Conservation (phyloP, 1,140 invertebrate genomes). For the Acromyrmex heyeri region DNA sequence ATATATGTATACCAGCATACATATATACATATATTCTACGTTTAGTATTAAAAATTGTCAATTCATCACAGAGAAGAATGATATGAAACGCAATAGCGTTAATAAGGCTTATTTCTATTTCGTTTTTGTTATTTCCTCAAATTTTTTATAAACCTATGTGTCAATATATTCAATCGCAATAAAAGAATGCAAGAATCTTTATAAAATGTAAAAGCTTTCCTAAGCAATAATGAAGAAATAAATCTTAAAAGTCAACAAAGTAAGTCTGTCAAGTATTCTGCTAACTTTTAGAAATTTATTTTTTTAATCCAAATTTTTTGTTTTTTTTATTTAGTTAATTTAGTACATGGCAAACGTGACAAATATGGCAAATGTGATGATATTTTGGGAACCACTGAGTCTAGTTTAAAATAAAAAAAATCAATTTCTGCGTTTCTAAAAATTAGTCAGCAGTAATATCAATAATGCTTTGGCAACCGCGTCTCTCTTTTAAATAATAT, state of each 20-base stretch:
- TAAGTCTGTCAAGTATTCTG: neutral
- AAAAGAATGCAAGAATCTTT: neutral
- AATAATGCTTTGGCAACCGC: conserved; percentile 5
- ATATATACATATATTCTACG: neutral
- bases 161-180: neutral
- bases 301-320: neutral
- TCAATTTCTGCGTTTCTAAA: neutral
- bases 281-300: conserved; percentile 6
- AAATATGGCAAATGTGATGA: neutral
- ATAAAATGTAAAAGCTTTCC: conserved; percentile 5
- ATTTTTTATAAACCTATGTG: neutral
- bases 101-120: conserved; percentile 1
- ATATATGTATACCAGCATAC: too few species aligned
- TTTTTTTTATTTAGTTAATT: neutral
- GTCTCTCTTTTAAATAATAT: conserved; percentile 28
- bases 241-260: neutral
- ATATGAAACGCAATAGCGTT: neutral
- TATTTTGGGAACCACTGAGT: neutral
- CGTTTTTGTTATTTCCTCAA: neutral
- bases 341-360: neutral
- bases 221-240: conserved; percentile 25
- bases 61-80: conserved; percentile 5
- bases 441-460: neutral
- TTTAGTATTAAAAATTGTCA: conserved; percentile 15
- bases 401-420: neutral